Percentiles rank a stretch among this genome's conserved stretches.
phyloP scores from a whole-genome alignment of 2,888 invertebrate species.

The Minunthozetes semirufus region DNA sequence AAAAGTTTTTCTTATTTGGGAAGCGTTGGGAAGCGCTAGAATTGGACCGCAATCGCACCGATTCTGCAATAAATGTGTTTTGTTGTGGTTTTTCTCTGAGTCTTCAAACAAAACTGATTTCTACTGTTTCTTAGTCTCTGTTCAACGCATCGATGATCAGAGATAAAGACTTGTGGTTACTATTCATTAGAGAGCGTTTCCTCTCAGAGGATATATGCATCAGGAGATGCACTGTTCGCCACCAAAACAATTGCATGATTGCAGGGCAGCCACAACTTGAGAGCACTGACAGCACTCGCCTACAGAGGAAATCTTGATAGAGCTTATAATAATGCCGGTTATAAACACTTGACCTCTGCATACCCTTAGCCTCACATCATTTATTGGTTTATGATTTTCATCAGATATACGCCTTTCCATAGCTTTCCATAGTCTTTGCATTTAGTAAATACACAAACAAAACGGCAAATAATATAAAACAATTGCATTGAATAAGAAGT shows the following conservation, averaged over 20 bases:
- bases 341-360: slow-evolving; percentile 29
- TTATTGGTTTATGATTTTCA: slow-evolving; percentile 31
- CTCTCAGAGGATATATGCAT: slow-evolving; percentile 28
- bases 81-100: slow-evolving; percentile 6
- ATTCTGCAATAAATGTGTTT: slow-evolving; percentile 5
- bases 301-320: slow-evolving; percentile 19
- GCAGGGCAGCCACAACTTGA: background rate
- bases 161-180: slow-evolving; percentile 32
- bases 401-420: slow-evolving; percentile 27
- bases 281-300: background rate
- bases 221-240: slow-evolving; percentile 16
- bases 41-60: background rate
- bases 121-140: slow-evolving; percentile 15
- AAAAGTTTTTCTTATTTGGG: slow-evolving; percentile 8
- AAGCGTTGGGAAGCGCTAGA: too few relatives aligned
- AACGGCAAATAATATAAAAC: slow-evolving; percentile 7
- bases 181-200: slow-evolving; percentile 31
- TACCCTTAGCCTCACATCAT: slow-evolving; percentile 11
- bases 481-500: slow-evolving; percentile 22
- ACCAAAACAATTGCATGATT: background rate
- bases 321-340: slow-evolving; percentile 10
- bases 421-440: background rate
- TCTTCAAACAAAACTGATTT: background rate
- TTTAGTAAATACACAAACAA: too few relatives aligned
- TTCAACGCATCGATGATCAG: slow-evolving; percentile 28